A percentile compares a stretch with the other conserved stretches of the same genome.
Conservation (phyloP, 2,888 invertebrate species). For the Chymomyza fuscimana region DNA sequence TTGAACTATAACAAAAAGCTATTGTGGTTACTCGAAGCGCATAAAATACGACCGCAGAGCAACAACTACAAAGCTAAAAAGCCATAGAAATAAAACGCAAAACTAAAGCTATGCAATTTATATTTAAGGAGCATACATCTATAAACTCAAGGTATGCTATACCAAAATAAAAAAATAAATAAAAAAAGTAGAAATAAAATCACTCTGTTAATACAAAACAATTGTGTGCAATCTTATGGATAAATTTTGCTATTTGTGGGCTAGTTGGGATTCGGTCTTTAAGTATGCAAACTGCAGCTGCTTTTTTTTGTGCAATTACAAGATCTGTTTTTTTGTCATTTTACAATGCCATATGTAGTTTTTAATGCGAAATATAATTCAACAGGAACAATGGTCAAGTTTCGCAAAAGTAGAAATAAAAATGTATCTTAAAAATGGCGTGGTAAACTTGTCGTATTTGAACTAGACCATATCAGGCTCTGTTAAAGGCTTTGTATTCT, state of each 20-base stretch:
- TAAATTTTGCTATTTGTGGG: constrained; percentile 49
- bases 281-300: constrained; percentile 45
- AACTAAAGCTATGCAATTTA: constrained; percentile 66
- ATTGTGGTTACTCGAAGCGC: constrained; percentile 42
- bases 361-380: constrained; percentile 60
- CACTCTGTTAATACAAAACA: constrained; percentile 59
- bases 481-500: too few relatives aligned
- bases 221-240: constrained; percentile 71
- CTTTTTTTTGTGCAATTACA: constrained; percentile 60
- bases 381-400: constrained; percentile 45
- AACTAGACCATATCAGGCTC: too few relatives aligned
- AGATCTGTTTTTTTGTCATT: constrained; percentile 64
- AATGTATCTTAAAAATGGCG: too few relatives aligned
- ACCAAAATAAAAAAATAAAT: constrained; percentile 12
- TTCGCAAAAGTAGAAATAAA: background rate
- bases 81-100: constrained; percentile 57
- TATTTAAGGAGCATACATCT: constrained; percentile 51
- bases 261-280: constrained; percentile 16
- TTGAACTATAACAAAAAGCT: constrained; percentile 45
- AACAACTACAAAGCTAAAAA: constrained; percentile 41
- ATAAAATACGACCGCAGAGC: constrained; percentile 17
- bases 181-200: constrained; percentile 29
- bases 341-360: constrained; percentile 61
- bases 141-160: constrained; percentile 5
- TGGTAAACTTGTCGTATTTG: too few relatives aligned